Evolutionary conservation across 30 jellyfish, hydroid and myxozoan genomes (phyloP).

Genomic region (Phacellophora camtschatica): DNA sequence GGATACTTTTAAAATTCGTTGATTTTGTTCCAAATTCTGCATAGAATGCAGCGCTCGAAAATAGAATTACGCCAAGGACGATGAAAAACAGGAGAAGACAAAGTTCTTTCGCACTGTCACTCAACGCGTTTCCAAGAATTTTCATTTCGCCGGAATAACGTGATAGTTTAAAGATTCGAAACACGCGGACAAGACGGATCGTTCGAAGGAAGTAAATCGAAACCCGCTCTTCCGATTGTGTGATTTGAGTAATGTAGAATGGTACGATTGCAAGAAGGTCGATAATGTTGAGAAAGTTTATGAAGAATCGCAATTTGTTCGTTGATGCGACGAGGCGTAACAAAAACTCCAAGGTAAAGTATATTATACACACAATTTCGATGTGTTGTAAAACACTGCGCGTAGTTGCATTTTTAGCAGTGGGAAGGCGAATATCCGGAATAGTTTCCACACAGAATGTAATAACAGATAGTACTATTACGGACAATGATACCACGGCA

Average conservation of each 20-base stretch:
- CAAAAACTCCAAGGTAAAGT: conserved; percentile 76
- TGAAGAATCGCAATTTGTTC: conserved; percentile 71
- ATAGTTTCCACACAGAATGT: conserved; percentile 88
- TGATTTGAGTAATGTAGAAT: conserved; percentile 72
- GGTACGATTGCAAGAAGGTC: conserved; percentile 92
- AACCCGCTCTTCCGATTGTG: conserved; percentile 55
- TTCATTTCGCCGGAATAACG: conserved; percentile 97
- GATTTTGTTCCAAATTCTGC: conserved; percentile 83
- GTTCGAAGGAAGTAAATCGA: conserved; percentile 92
- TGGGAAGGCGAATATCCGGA: conserved; percentile 44
- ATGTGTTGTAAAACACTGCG: conserved; percentile 19
- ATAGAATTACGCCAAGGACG: conserved; percentile 83
- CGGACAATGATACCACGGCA: conserved; percentile 66
- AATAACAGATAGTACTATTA: conserved; percentile 72
- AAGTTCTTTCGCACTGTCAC: conserved; percentile 89
- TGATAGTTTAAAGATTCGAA: conserved; percentile 93
- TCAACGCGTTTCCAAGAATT: conserved; percentile 90
- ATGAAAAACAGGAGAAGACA: conserved; percentile 90
- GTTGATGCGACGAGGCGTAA: conserved; percentile 81
- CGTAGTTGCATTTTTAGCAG: conserved; percentile 15
- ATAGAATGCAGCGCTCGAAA: conserved; percentile 95
- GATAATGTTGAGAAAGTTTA: conserved; percentile 68
- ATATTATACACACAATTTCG: conserved; percentile 82
- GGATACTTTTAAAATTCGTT: conserved; percentile 81
- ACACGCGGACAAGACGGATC: conserved; percentile 90